Base-by-base conservation (phyloP, 1,140 invertebrate genomes). In the Drosophila sproati region DNA sequence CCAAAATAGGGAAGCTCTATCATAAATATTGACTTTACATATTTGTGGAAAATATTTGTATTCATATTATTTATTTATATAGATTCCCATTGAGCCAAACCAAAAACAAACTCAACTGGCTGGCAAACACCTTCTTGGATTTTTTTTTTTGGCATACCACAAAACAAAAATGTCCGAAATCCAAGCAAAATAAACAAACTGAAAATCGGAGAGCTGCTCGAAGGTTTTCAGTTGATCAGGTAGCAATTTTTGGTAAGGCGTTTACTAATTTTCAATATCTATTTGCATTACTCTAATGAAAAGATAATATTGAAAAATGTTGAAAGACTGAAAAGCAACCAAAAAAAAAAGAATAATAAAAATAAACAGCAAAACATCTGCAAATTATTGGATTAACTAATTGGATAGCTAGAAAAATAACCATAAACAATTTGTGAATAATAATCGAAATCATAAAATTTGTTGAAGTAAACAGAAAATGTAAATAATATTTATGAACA, bases 261-360 rank as follows among this genome's bases (percentile, higher is more conserved):
- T 60, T 48, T 12, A 60, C 57, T 32, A 60, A 60, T 45, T 60
- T 47, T 20, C 0, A 3, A 20, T 20, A 47, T 48, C 43, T 60
- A 60, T 60, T 60, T 60, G 57, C 57, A 60, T 60, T 60, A 8
- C 12, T 7, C 43, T 60, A 60, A 60, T 60, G 57, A 60, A 60
- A 60, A 60, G 57, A 60, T 35, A 60, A 60, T 60, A 60, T 60
- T 60, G 57, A 48, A 59, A 28, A 60, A 60, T 47, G 35, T 60
- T 43, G 12, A 60, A 48, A 48, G 57, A 2, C 51, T 8, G n/a
- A 35, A 52, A 52, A 52, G 51, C 48, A 51, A 51, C 39, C 56
- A 5, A 35, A 45, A 47, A 45, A 47, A 59, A 31, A 59, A 59
- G 32, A 48, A 60, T 20, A 60, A 60, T 41, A 48, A 7, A 60